Base-by-base conservation (phyloP, 2,113 vertebrate genomes). In the Eidolon helvum region DNA sequence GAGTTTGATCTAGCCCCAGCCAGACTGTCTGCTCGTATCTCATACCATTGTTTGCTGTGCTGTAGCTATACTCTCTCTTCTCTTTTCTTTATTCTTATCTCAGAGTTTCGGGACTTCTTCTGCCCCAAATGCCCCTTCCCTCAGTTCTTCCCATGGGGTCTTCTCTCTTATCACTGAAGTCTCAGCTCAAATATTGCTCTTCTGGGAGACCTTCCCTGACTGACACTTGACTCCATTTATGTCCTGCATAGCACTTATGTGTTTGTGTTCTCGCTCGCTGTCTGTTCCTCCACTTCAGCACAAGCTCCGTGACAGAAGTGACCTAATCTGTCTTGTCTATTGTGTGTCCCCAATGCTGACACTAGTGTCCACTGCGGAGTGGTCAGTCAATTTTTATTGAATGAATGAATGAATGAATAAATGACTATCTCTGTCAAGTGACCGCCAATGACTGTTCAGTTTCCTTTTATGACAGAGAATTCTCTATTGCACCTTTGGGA, bases 351-450 rank as follows among this genome's bases (percentile, higher is more conserved):
- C 16, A 43, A 10, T 1, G 5, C 53, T 6, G 0, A 30, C 1
- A 2, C 14, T 7, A 0, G 24, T 2, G 10, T 26, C 45, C 57
- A 16, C 12, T 19, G 35, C 7, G 4, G 2, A 11, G 1, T 3
- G 38, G 16, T 18, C 38, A 30, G 35, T 24, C 83, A 4, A 26
- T 40, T 83, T 77, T 30, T 66, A 22, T 19, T 48, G 10, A 71
- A 15, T 38, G 57, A 79, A 83, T 78, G 59, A 69, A 83, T 74
- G 53, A 69, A 69, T 22, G 16, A 74, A 79, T 16, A n/a, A 53
- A 45, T 28, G 55, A 35, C 5, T n/a, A 68, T 43, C 28, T 50
- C n/a, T 57, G 43, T 53, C 21, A 26, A 15, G 7, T 5, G 11
- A 22, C 18, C 22, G 48, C 28, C 61, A 26, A 2, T 22, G 43